A percentile compares a stretch with the other conserved stretches of the same genome.
These are phyloP conservation scores for Xanthorhoe designata DNA, from an alignment of 2,888 invertebrate genomes.

Conservation along the genomic window DNA sequence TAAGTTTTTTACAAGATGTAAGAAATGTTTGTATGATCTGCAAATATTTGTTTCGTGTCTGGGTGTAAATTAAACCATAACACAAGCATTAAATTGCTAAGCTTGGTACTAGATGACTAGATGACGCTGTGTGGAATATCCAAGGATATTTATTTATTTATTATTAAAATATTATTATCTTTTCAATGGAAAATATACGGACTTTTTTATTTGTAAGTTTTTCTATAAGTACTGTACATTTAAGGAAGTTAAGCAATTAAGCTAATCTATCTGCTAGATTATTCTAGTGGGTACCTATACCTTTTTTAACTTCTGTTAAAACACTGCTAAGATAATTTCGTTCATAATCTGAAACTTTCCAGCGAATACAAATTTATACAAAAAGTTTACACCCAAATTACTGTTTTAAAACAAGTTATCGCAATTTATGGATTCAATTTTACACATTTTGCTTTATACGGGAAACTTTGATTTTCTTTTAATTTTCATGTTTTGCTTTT, in stretches of 20 bases:
- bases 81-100: too few relatives aligned
- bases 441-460: conserved; percentile 20
- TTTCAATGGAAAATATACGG: too few relatives aligned
- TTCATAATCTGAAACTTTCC: conserved; percentile 28
- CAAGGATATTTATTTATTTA: too few relatives aligned
- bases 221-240: neutral
- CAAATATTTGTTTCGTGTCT: too few relatives aligned
- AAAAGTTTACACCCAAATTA: conserved; percentile 41
- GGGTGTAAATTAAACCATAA: too few relatives aligned
- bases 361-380: conserved; percentile 29
- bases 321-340: conserved; percentile 19
- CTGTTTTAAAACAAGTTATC: conserved; percentile 38
- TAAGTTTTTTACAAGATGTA: too few relatives aligned
- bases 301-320: neutral
- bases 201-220: too few relatives aligned
- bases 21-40: too few relatives aligned
- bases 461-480: conserved; percentile 25
- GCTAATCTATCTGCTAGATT: neutral
- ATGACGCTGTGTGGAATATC: too few relatives aligned
- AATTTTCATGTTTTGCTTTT: conserved; percentile 15
- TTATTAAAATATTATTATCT: too few relatives aligned
- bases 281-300: neutral
- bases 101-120: too few relatives aligned
- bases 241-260: neutral
- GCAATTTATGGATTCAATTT: conserved; percentile 42